Evolutionary conservation across 2,113 vertebrate species (phyloP).

Genomic region (Prochilodus magdalenae): DNA sequence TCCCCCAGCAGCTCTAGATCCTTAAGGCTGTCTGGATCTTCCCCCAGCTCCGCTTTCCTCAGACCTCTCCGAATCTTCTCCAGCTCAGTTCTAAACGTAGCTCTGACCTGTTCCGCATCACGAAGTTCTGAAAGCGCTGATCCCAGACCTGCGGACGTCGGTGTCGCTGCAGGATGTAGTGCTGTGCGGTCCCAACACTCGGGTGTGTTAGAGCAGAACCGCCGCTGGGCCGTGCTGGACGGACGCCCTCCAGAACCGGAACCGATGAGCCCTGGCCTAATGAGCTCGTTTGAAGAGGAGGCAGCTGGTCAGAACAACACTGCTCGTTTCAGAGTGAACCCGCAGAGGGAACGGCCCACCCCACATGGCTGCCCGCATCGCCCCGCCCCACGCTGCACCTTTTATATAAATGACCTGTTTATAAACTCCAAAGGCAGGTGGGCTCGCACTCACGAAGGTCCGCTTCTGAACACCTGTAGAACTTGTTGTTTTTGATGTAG

Average conservation of each 20-base stretch:
- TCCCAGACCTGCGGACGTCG: too few species aligned
- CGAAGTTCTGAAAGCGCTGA: too few species aligned
- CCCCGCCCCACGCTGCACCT: neutral
- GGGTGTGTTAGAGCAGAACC: neutral
- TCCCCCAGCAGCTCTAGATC: too few species aligned
- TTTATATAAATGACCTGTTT: neutral
- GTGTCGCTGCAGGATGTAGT: too few species aligned
- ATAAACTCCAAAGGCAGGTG: conserved; percentile 18
- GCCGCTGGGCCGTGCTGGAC: neutral
- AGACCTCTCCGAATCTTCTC: too few species aligned
- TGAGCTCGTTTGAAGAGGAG: neutral
- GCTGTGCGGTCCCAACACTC: too few species aligned
- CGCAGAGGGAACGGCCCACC: neutral
- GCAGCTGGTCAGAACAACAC: too few species aligned
- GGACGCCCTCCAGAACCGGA: neutral
- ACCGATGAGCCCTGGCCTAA: neutral
- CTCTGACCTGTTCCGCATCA: too few species aligned
- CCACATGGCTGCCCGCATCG: neutral
- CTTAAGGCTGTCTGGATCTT: too few species aligned
- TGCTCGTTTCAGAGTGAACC: too few species aligned
- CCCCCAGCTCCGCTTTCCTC: too few species aligned
- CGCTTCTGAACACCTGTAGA: conserved; percentile 42
- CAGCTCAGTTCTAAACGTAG: too few species aligned
- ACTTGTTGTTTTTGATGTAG: conserved; percentile 19
- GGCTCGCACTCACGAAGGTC: neutral